A percentile compares a stretch with the other conserved stretches of the same genome.
Conservation (phyloP, 2,888 invertebrate species). For the Agriopis leucophaearia region DNA sequence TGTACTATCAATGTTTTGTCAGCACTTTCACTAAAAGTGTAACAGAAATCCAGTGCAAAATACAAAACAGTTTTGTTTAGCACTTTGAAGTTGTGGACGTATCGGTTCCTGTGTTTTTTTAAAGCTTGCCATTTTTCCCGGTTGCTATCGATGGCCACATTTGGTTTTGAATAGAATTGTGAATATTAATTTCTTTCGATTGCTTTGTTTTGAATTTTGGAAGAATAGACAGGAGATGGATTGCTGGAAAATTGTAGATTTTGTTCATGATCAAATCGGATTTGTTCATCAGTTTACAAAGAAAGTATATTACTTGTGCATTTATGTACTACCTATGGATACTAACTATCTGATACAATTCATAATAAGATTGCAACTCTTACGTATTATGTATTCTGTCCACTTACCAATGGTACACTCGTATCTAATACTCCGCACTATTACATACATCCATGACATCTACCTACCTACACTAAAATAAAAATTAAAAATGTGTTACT, state of each 20-base stretch:
- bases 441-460: too few species aligned
- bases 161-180: slow-evolving; percentile 23
- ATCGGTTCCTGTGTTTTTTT: slow-evolving; percentile 8
- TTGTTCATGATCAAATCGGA: not conserved
- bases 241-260: not conserved
- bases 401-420: too few species aligned
- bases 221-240: not conserved
- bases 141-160: slow-evolving; percentile 5
- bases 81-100: slow-evolving; percentile 18
- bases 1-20: slow-evolving; percentile 30
- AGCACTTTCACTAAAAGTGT: slow-evolving; percentile 26
- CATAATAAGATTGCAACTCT: too few species aligned
- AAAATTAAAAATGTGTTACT: too few species aligned
- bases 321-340: too few species aligned
- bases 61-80: slow-evolving; percentile 18
- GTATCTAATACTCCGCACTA: too few species aligned
- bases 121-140: slow-evolving; percentile 16
- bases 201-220: slow-evolving; percentile 6
- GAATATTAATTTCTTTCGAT: slow-evolving; percentile 17
- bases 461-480: too few species aligned
- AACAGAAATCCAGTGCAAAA: slow-evolving; percentile 1
- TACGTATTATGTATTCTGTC: too few species aligned
- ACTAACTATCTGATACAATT: too few species aligned
- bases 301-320: too few species aligned
- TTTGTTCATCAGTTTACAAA: too few species aligned